These are phyloP conservation scores for Macropodus opercularis DNA, from an alignment of 2,797 vertebrate genomes.

Conservation along the genomic window DNA sequence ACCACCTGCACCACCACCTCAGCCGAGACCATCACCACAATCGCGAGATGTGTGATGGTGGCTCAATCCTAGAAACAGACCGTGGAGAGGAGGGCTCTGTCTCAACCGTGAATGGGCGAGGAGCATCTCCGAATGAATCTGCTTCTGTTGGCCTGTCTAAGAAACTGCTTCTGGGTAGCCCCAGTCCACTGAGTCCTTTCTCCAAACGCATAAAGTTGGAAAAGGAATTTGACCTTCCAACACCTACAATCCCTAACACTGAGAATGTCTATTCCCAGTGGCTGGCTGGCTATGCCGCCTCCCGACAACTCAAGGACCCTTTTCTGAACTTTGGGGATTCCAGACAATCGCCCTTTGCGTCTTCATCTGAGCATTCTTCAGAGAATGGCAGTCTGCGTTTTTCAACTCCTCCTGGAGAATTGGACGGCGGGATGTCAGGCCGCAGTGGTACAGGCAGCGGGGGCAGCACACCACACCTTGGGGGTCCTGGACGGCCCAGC, in stretches of 20 bases:
- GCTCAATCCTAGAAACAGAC: constrained; percentile 93
- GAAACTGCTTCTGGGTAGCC: constrained; percentile 98
- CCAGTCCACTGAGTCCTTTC: constrained; percentile 96
- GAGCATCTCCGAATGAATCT: constrained; percentile 94
- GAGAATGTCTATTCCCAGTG: constrained; percentile 99
- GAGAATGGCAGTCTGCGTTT: constrained; percentile 99
- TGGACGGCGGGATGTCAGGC: constrained; percentile 97
- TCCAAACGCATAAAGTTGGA: constrained; percentile 99
- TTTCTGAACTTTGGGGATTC: constrained; percentile 99
- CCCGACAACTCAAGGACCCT: constrained; percentile 99
- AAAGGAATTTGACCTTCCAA: constrained; percentile 97
- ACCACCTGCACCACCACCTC: constrained; percentile 83
- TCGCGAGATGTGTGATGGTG: constrained; percentile 91
- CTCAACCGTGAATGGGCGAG: constrained; percentile 90
- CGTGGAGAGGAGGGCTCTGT: constrained; percentile 90
- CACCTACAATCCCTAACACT: constrained; percentile 95
- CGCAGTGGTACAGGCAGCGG: constrained; percentile 98
- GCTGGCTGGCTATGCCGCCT: constrained; percentile 97
- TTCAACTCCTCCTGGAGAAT: constrained; percentile 97
- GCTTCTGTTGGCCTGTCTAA: constrained; percentile 95
- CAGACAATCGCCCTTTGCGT: constrained; percentile 99
- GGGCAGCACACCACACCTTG: constrained; percentile 98
- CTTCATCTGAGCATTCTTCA: constrained; percentile 98
- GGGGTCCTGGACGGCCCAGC: constrained; percentile 93
- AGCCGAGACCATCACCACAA: constrained; percentile 88